Evolutionary conservation across 2,797 vertebrate species (phyloP), one percentile per base, ranked within the genome.

Genomic region (Amazona ochrocephala): DNA sequence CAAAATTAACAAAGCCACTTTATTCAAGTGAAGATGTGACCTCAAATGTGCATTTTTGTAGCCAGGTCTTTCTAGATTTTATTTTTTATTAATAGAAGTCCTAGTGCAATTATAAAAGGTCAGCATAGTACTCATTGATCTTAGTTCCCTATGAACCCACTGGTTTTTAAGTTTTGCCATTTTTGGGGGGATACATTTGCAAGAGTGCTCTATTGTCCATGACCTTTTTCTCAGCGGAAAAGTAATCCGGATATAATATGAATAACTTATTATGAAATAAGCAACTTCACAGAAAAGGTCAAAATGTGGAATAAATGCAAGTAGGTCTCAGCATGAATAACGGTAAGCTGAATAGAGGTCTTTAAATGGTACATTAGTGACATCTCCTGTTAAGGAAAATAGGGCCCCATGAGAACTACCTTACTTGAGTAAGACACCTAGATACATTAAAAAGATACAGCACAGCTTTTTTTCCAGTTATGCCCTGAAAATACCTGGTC

Each of bases 261-360:
- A 95, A 93, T 87, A 93, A 83, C 90, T 84, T 85, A 71, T 56
- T 93, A 88, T 79, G 64, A 89, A 96, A 95, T 61, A 94, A 79
- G 56, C 34, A 91, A 19, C 51, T 76, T 94, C 56, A 58, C 39
- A 77, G n/a, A 83, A 95, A 94, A 95, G 83, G 85, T 96, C 71
- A 90, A 93, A 90, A 77, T 21, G 10, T 76, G 8, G 54, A 82
- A 94, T 68, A 84, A 93, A 73, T 88, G 67, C 61, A 90, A 80
- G 73, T n/a, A 81, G 30, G 20, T 89, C 67, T 92, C 4, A 7
- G 34, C 27, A 53, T 74, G 41, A 84, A 77, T 71, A 82, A 60
- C 0, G 2, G 64, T 58, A 70, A 70, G 10, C 21, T 54, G 29
- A 88, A 68, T 71, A 27, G 19, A 88, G 19, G 18, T 71, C 19